Percentiles rank a stretch among this genome's conserved stretches.
phyloP scores from a whole-genome alignment of 2,888 invertebrate genomes.

The Adelphocoris suturalis region DNA sequence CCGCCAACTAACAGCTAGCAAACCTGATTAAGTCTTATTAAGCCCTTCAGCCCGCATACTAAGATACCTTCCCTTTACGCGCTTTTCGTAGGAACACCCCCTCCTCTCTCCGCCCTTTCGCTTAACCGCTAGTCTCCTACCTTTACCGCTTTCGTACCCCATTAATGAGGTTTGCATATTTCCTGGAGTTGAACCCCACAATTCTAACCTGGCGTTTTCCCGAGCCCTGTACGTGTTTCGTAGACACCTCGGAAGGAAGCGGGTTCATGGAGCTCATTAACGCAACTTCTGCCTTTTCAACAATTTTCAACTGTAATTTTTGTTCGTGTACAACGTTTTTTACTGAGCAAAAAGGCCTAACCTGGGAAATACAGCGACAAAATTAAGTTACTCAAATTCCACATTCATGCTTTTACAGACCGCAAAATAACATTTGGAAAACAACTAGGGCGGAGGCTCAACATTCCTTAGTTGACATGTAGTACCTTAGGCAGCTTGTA shows the following conservation, averaged over 20 bases:
- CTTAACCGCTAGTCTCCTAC: constrained; percentile 32
- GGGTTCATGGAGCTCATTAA: constrained; percentile 17
- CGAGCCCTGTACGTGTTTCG: constrained; percentile 38
- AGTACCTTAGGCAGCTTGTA: too few relatives aligned
- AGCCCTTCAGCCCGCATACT: constrained; percentile 66
- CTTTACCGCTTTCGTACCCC: constrained; percentile 17
- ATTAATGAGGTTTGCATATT: constrained; percentile 65
- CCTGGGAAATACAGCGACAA: too few relatives aligned
- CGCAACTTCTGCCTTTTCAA: constrained; percentile 40
- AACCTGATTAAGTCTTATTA: constrained; percentile 66
- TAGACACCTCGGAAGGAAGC: background rate
- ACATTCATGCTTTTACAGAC: too few relatives aligned
- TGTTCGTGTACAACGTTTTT: too few relatives aligned
- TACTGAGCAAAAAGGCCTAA: too few relatives aligned
- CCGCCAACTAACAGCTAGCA: constrained; percentile 52
- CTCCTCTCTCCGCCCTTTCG: background rate
- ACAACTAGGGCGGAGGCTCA: too few relatives aligned
- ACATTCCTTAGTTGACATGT: too few relatives aligned
- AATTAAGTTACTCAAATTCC: too few relatives aligned
- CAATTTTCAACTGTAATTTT: constrained; percentile 17
- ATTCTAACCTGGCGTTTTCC: background rate
- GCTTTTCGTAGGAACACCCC: constrained; percentile 16
- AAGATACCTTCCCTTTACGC: constrained; percentile 14
- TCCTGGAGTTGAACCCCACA: constrained; percentile 17
- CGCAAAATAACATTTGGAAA: too few relatives aligned